Evolutionary conservation across 2,888 invertebrate genomes (phyloP), one percentile per base, ranked within the genome.

Genomic region (Pachliopta kotzebuea): DNA sequence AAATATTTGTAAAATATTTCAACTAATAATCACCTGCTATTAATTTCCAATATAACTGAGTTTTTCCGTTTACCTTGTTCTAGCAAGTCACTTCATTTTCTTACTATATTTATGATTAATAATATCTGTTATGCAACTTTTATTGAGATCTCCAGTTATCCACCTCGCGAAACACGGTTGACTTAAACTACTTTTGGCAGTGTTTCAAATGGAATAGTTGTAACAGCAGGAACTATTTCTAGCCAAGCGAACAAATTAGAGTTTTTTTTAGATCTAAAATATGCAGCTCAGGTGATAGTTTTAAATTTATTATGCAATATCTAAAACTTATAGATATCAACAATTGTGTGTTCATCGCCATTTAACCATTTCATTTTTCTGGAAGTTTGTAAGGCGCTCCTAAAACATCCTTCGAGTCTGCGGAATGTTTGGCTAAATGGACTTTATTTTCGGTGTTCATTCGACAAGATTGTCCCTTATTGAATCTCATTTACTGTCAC

Each of bases 341-440:
- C 50, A 21, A 52, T 52, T 52, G 50, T 21, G 9, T 52, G 14
- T 23, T 21, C 21, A 11, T 52, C 50, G 23, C 18, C 11, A 7
- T 7, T 4, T n/a, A 2, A 52, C 4, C 21, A 20, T 21, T 52
- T 23, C 23, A 11, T 20, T 23, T 11, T 3, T 21, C 4, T 21
- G 21, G 11, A 52, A 20, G 21, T 52, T 60, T 61, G 37, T 42
- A 45, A 29, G 49, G 61, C 21, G 7, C 26, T 29, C 53, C 24
- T 3, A 23, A 61, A 61, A 23, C 52, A 59, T n/a, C 42, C 61
- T 55, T 29, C 26, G 54, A 61, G 61, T 23, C 50, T 62, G 37
- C 50, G 29, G 18, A 56, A 56, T 62, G 62, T 56, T 61, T 55
- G 45, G 55, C 21, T 55, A 61, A 61, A 55, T 61, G 42, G 61